Base-by-base conservation (phyloP, 2,888 invertebrate species). In the Nesidiocoris tenuis region DNA sequence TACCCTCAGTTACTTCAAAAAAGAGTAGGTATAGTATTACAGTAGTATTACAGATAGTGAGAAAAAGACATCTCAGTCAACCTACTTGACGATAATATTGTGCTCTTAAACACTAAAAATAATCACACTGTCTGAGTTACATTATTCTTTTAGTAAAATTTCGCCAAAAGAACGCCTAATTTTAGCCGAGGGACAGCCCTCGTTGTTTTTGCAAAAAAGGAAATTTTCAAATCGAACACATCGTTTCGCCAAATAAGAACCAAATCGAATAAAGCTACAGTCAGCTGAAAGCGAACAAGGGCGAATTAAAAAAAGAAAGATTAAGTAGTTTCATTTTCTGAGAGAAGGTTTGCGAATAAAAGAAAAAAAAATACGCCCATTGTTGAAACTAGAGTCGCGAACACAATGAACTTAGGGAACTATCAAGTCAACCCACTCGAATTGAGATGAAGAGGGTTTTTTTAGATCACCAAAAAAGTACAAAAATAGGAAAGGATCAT, bases 401-500 rank as follows among this genome's bases (percentile, higher is more conserved):
- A 39, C 39, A 39, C 39, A 39, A 39, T 12, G 39, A 39, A 39
- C 39, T 39, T 39, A 39, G 39, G 39, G 39, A 39, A 39, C 39
- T 39, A 39, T 39, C 39, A 39, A 39, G 39, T 39, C 39, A 39
- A 39, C 39, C 39, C 39, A 12, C 39, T 39, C 39, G 3, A 39
- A 39, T 39, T 39, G 39, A 39, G 39, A 39, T 39, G 39, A 39
- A 39, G 39, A 7, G 39, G 39, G 39, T 39, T 39, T 39, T 39
- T 39, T 39, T 39, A 77, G 76, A 78, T 78, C 78, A 78, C 74
- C 76, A 75, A 77, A 78, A 77, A 78, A 78, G 77, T 79, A 78
- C 75, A 79, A 79, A 79, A 79, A 79, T 78, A 78, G 79, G 79
- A 78, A 78, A 39, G 39, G 39, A 78, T 61, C 74, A 75, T 78